A percentile compares a stretch with the other conserved stretches of the same genome.
These are phyloP conservation scores for Papilio polytes DNA, from an alignment of 1,140 invertebrate species.

Conservation along the genomic window DNA sequence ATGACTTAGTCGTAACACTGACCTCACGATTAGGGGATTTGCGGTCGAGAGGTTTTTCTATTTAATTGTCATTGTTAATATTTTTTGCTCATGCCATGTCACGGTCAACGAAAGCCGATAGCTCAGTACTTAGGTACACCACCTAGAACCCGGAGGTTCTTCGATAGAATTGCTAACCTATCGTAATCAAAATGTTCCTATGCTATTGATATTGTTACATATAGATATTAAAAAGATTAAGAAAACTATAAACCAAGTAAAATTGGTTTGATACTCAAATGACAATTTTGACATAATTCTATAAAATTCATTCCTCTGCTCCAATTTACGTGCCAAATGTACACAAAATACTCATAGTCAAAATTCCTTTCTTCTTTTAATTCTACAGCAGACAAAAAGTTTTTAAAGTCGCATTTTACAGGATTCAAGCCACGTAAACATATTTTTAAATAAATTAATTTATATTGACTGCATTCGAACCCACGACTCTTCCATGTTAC, in stretches of 20 bases:
- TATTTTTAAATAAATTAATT: not conserved
- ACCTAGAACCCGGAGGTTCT: not conserved
- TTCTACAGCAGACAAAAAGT: not conserved
- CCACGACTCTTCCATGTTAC: too few relatives aligned
- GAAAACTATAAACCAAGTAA: too few relatives aligned
- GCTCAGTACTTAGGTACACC: not conserved
- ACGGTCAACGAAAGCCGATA: conserved; percentile 5
- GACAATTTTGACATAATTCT: too few relatives aligned
- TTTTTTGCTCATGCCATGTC: conserved; percentile 8
- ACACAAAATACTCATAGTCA: not conserved
- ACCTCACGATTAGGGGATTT: conserved; percentile 4
- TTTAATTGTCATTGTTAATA: conserved; percentile 5
- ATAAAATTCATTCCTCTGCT: not conserved
- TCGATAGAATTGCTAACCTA: not conserved
- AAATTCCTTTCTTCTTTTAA: not conserved
- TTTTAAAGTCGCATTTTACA: not conserved
- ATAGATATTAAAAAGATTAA: too few relatives aligned
- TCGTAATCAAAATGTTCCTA: not conserved
- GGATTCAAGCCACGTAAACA: not conserved
- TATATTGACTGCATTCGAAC: too few relatives aligned
- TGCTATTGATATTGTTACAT: too few relatives aligned
- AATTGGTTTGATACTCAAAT: too few relatives aligned
- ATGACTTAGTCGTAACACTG: not conserved
- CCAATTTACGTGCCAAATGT: not conserved
- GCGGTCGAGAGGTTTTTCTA: conserved; percentile 15